These are phyloP conservation scores for Lysandra coridon DNA, from an alignment of 2,888 invertebrate species.

Conservation along the genomic window DNA sequence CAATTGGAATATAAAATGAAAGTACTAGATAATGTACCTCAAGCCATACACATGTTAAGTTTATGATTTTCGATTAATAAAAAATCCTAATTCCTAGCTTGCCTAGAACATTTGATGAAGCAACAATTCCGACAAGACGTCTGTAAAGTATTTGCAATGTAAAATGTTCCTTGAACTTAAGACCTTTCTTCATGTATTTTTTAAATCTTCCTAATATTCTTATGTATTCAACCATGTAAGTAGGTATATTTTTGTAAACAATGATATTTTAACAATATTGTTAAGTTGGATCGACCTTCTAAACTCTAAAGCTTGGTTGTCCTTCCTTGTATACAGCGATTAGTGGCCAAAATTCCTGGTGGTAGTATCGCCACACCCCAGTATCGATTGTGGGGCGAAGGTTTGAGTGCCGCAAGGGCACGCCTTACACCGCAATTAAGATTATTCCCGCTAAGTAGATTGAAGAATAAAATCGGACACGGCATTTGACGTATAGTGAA, in stretches of 20 bases:
- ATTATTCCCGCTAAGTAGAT: constrained; percentile 44
- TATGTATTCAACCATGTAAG: background rate
- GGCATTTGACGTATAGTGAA: constrained; percentile 24
- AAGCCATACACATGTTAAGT: background rate
- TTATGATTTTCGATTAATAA: background rate
- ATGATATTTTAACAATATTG: background rate
- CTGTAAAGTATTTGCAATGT: background rate
- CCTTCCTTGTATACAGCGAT: constrained; percentile 8
- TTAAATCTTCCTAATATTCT: background rate
- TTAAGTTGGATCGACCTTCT: background rate
- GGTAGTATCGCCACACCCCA: constrained; percentile 37
- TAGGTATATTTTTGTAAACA: background rate
- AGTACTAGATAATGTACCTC: background rate
- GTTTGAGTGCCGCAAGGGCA: constrained; percentile 43
- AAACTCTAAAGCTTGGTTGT: background rate
- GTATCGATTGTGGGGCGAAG: constrained; percentile 44
- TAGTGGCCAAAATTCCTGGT: constrained; percentile 21
- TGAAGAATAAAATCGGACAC: constrained; percentile 39
- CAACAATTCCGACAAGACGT: background rate
- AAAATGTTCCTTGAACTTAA: background rate
- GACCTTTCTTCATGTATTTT: background rate
- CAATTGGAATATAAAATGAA: constrained; percentile 6
- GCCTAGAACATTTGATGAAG: background rate
- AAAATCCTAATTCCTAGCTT: background rate
- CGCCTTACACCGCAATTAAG: constrained; percentile 56